Conservation (phyloP, 2,888 invertebrate species). For the Cephalotes varians region DNA sequence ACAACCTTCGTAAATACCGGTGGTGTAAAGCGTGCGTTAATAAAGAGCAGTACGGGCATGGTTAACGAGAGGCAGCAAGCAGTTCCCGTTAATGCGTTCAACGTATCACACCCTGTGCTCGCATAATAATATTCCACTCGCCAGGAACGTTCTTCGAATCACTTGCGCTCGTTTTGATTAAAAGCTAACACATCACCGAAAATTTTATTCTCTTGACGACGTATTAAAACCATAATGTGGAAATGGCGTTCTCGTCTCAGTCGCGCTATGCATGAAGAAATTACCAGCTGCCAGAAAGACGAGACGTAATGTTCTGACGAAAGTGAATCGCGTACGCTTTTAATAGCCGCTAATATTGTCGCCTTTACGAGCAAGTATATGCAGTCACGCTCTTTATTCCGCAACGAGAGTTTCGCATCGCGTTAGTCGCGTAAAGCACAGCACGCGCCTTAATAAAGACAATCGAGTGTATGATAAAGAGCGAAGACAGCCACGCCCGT, state of each 20-base stretch:
- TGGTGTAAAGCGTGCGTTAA: constrained; percentile 51
- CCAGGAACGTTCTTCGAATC: constrained; percentile 12
- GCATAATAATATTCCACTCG: constrained; percentile 35
- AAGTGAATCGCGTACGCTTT: not conserved
- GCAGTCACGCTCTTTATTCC: not conserved
- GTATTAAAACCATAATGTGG: constrained; percentile 14
- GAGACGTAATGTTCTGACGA: not conserved
- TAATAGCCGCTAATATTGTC: not conserved
- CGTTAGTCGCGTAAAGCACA: constrained; percentile 13
- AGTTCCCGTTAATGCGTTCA: constrained; percentile 45
- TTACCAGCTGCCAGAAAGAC: not conserved
- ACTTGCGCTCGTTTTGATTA: constrained; percentile 32
- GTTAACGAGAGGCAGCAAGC: constrained; percentile 49
- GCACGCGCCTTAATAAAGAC: constrained; percentile 47
- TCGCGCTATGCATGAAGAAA: not conserved
- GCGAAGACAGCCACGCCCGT: constrained; percentile 41
- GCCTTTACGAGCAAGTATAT: not conserved
- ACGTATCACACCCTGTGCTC: constrained; percentile 24
- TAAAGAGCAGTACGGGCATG: constrained; percentile 42
- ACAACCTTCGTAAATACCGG: constrained; percentile 46
- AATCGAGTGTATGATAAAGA: constrained; percentile 44
- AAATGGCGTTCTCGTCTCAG: not conserved
- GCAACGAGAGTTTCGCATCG: not conserved
- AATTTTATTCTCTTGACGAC: constrained; percentile 8
- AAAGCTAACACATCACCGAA: constrained; percentile 20